Percentiles rank a stretch among this genome's conserved stretches.
These are phyloP conservation scores for Oxycera nigricornis DNA, from an alignment of 2,888 invertebrate genomes.

Conservation along the genomic window DNA sequence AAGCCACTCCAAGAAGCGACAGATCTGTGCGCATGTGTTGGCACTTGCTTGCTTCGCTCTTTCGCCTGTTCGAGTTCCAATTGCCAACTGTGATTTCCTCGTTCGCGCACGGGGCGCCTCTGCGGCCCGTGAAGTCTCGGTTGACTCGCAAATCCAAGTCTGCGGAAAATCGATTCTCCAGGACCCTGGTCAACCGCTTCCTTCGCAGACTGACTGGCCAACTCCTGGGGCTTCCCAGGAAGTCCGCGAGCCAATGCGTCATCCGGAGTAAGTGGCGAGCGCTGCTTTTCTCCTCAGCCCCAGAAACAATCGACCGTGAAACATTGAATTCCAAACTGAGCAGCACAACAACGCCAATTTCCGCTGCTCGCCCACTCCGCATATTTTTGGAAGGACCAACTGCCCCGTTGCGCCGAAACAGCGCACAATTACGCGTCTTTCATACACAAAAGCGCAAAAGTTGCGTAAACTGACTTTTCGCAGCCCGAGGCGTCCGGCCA, in stretches of 20 bases:
- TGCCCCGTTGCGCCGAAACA: too few relatives aligned
- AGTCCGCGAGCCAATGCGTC: constrained; percentile 16
- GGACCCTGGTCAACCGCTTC: not conserved
- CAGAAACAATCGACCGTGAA: not conserved
- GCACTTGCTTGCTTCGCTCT: constrained; percentile 15
- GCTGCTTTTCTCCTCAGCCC: not conserved
- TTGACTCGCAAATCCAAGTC: not conserved
- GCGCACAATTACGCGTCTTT: constrained; percentile 15
- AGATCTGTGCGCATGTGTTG: constrained; percentile 11
- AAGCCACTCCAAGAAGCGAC: constrained; percentile 16
- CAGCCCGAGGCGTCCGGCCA: constrained; percentile 37
- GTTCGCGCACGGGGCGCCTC: constrained; percentile 1
- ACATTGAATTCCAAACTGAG: constrained; percentile 10
- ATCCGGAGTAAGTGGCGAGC: not conserved
- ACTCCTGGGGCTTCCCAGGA: not conserved
- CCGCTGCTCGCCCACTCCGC: not conserved
- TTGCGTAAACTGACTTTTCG: constrained; percentile 29
- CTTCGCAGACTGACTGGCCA: not conserved
- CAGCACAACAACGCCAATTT: constrained; percentile 10
- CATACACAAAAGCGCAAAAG: constrained; percentile 35
- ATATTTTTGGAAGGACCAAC: not conserved
- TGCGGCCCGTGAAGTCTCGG: not conserved
- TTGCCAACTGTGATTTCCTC: not conserved
- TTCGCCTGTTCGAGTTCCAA: not conserved
- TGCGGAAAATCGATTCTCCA: constrained; percentile 17